Percentiles rank a stretch among this genome's conserved stretches.
Conservation (phyloP, 2,888 invertebrate genomes). For the Eupsilia transversa region DNA sequence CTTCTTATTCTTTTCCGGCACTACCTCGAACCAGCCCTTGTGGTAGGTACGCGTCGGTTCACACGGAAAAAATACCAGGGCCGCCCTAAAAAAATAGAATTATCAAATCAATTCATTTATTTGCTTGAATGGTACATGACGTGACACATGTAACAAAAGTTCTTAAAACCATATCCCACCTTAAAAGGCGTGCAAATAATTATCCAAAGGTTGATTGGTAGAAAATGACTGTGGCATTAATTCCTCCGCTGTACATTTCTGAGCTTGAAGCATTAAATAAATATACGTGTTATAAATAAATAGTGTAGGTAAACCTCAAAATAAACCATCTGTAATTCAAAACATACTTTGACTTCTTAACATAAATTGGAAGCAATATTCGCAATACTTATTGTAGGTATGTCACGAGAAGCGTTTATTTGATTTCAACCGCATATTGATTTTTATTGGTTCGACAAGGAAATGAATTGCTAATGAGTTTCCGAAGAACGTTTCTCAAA, state of each 20-base stretch:
- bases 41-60: too few species aligned
- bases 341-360: neutral
- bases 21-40: neutral
- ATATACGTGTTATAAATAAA: too few species aligned
- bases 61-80: neutral
- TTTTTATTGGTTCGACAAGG: constrained; percentile 43
- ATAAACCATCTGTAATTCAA: neutral
- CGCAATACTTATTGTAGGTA: constrained; percentile 1
- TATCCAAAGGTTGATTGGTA: too few species aligned
- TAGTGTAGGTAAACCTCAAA: neutral
- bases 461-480: constrained; percentile 50
- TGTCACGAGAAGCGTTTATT: constrained; percentile 22
- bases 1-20: neutral
- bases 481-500: constrained; percentile 39
- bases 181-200: neutral
- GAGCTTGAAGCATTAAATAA: too few species aligned
- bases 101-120: neutral
- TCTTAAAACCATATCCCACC: neutral
- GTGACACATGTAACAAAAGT: neutral
- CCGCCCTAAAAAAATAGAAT: too few species aligned
- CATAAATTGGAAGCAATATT: constrained; percentile 1
- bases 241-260: too few species aligned
- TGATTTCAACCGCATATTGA: constrained; percentile 28
- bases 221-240: too few species aligned
- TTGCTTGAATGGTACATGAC: neutral